A percentile compares a stretch with the other conserved stretches of the same genome.
phyloP scores from a whole-genome alignment of 1,140 invertebrate species.

The Drosophila nigromelanica region DNA sequence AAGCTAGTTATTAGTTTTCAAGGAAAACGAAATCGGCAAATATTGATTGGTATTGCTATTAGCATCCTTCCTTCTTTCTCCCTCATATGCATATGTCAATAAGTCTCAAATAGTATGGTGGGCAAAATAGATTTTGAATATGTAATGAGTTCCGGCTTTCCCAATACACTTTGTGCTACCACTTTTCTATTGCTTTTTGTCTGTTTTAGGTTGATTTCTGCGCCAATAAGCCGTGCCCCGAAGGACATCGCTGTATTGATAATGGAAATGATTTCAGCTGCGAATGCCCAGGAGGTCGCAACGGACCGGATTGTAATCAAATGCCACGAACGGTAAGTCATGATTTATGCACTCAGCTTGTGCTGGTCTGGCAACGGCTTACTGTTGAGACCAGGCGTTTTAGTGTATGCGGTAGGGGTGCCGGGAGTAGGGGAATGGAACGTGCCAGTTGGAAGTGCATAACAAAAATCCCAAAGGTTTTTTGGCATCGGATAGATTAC shows the following conservation, averaged over 20 bases:
- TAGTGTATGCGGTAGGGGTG: neutral
- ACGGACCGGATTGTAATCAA: conserved; percentile 87
- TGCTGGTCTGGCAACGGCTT: conserved; percentile 6
- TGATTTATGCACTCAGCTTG: conserved; percentile 75
- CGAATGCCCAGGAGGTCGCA: conserved; percentile 89
- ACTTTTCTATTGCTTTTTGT: conserved; percentile 15
- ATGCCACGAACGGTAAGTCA: conserved; percentile 85
- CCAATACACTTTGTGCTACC: conserved; percentile 67
- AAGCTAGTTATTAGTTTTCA: too few relatives aligned
- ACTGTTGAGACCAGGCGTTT: conserved; percentile 19
- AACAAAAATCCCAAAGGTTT: conserved; percentile 65
- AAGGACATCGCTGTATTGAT: conserved; percentile 87
- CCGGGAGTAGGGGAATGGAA: neutral
- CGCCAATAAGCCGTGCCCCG: conserved; percentile 88
- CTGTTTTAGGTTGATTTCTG: conserved; percentile 88
- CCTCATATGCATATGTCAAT: conserved; percentile 6
- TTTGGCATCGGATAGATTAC: conserved; percentile 37
- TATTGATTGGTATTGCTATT: too few relatives aligned
- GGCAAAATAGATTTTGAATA: conserved; percentile 63
- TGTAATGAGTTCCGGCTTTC: conserved; percentile 62
- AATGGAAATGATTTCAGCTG: conserved; percentile 89
- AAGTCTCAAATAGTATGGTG: neutral
- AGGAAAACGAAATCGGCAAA: too few relatives aligned
- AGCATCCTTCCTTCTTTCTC: too few relatives aligned
- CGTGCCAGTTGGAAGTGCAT: conserved; percentile 35